phyloP scores from a whole-genome alignment of 2,113 vertebrate species.

The Sitta europaea region DNA sequence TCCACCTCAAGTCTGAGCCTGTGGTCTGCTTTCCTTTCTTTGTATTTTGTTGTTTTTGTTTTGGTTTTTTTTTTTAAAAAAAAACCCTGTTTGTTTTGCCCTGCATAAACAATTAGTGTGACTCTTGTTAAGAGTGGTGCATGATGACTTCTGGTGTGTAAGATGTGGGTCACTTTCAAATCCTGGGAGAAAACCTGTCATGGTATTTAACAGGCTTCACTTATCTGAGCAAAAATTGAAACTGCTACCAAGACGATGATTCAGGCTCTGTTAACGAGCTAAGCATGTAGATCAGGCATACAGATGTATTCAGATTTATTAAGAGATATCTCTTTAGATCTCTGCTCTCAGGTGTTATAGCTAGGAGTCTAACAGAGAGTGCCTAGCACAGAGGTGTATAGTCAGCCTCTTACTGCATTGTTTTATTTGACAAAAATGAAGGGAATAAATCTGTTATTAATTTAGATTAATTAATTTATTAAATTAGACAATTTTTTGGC shows the following conservation, averaged over 20 bases:
- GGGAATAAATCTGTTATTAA: background rate
- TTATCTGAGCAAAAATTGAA: constrained; percentile 13
- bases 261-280: constrained; percentile 29
- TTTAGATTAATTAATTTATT: background rate
- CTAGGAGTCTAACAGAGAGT: background rate
- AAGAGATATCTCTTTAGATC: constrained; percentile 16
- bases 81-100: constrained; percentile 7
- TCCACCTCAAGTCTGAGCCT: constrained; percentile 17
- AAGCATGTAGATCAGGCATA: background rate
- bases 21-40: background rate
- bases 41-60: background rate
- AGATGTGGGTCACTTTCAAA: background rate
- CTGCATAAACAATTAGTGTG: background rate
- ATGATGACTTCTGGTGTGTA: background rate
- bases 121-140: background rate
- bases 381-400: background rate
- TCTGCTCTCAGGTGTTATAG: background rate
- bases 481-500: background rate
- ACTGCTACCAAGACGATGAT: background rate
- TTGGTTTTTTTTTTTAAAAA: background rate
- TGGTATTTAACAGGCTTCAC: background rate
- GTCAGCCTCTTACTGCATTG: background rate
- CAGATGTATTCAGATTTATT: constrained; percentile 23
- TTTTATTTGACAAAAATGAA: background rate
- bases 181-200: background rate